These are phyloP conservation scores for Poeciliopsis turneri DNA, from an alignment of 2,797 vertebrate species.

Conservation along the genomic window DNA sequence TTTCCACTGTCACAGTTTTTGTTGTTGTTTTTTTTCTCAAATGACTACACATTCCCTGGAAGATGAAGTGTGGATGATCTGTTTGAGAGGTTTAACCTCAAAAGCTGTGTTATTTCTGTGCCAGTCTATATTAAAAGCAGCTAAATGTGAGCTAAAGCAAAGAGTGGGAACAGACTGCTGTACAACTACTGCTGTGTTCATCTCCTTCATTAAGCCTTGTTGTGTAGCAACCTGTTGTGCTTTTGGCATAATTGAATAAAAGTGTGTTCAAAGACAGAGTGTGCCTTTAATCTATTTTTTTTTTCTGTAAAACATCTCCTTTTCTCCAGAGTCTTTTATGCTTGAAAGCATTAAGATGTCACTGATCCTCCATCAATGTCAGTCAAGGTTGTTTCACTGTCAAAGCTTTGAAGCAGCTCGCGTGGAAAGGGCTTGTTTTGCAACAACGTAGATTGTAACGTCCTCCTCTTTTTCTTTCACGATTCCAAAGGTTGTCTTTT, in stretches of 20 bases:
- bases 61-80: constrained; percentile 28
- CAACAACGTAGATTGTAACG: neutral
- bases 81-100: constrained; percentile 22
- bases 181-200: constrained; percentile 51
- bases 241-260: constrained; percentile 75
- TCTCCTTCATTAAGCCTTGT: constrained; percentile 69
- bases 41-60: constrained; percentile 13
- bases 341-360: neutral
- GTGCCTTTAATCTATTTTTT: constrained; percentile 1
- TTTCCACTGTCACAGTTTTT: constrained; percentile 4
- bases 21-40: neutral
- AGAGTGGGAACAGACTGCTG: constrained; percentile 23
- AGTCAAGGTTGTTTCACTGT: constrained; percentile 35
- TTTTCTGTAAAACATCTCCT: neutral
- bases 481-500: constrained; percentile 65
- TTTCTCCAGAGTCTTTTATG: neutral
- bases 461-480: neutral
- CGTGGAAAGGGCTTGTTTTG: neutral
- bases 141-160: constrained; percentile 43
- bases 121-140: constrained; percentile 43
- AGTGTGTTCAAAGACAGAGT: constrained; percentile 45
- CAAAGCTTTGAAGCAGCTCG: neutral
- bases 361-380: constrained; percentile 24
- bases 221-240: constrained; percentile 72
- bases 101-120: constrained; percentile 42